phyloP scores from a whole-genome alignment of 1,140 invertebrate species.

The Bombus terrestris region DNA sequence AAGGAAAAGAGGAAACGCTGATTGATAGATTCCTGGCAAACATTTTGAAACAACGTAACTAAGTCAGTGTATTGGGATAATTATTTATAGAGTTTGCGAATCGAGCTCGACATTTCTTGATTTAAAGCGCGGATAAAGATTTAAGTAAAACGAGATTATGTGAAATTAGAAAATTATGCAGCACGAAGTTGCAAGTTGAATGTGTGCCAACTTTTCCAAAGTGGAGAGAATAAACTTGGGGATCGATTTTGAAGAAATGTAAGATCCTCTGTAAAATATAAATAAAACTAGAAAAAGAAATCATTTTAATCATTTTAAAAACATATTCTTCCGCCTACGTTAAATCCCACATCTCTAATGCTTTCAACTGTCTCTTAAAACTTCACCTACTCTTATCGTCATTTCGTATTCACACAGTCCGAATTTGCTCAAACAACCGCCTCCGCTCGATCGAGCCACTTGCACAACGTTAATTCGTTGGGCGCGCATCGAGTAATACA shows the following conservation, averaged over 20 bases:
- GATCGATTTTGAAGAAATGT: too few relatives aligned
- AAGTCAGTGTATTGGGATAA: background rate
- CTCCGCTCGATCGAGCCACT: background rate
- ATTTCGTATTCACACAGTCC: too few relatives aligned
- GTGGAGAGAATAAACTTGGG: rapidly evolving
- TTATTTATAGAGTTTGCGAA: background rate
- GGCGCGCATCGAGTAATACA: background rate
- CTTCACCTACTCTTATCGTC: too few relatives aligned
- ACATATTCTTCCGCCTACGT: too few relatives aligned
- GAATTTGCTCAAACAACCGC: background rate
- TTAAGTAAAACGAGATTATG: too few relatives aligned
- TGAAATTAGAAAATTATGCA: background rate
- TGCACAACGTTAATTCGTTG: background rate
- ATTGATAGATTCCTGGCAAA: background rate
- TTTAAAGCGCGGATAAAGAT: background rate
- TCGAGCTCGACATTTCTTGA: background rate
- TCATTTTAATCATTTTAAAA: too few relatives aligned
- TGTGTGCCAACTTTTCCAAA: background rate
- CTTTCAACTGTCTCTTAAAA: too few relatives aligned
- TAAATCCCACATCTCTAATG: too few relatives aligned
- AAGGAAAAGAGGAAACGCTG: background rate
- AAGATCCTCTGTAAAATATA: too few relatives aligned
- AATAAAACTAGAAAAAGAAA: too few relatives aligned
- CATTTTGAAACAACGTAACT: too few relatives aligned
- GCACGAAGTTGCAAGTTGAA: background rate